Evolutionary conservation across 1,140 invertebrate genomes (phyloP), one percentile per base, ranked within the genome.

Genomic region (Lucilia sericata): DNA sequence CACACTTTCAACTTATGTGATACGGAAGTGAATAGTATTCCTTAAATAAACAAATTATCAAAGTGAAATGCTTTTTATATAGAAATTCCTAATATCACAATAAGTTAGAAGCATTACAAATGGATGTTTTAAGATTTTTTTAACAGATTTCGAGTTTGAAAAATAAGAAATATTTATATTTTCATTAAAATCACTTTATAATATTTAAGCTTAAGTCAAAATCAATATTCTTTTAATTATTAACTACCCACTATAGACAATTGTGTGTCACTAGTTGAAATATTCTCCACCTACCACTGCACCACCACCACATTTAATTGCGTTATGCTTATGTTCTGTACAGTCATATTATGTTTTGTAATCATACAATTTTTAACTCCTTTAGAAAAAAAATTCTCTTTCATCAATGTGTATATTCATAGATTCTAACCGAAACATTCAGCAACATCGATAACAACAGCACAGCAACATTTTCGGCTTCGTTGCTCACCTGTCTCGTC

Each of bases 401-500:
- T 60, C 14, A 60, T 60, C 4, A 17, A 60, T 60, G 25, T n/a
- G 14, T 14, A 60, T 60, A n/a, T 60, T 60, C 14, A 60, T 60
- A 60, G 14, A 60, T 60, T 60, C 55, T 60, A 60, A 2, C 13
- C 13, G 14, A 60, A 17, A 60, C 14, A 17, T 7, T 17, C n/a
- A 60, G 14, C 14, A n/a, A 7, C 14, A 60, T 14, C 14, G 14
- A 60, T 14, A n/a, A 60, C 5, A 60, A 60, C 14, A 60, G n/a
- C 55, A 60, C 65, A 21, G 19, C 65, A 25, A 70, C 65, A 70
- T 21, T 70, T 70, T 70, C 65, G 19, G 65, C 65, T 70, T 70
- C 65, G 65, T 21, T 70, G 65, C 65, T 70, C 65, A 70, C 65
- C 65, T 70, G 65, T 70, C 65, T 70, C 65, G 65, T 70, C 65